Percentiles rank a stretch among this genome's conserved stretches.
Evolutionary conservation across 2,113 vertebrate genomes (phyloP).

Genomic region (Passer domesticus): DNA sequence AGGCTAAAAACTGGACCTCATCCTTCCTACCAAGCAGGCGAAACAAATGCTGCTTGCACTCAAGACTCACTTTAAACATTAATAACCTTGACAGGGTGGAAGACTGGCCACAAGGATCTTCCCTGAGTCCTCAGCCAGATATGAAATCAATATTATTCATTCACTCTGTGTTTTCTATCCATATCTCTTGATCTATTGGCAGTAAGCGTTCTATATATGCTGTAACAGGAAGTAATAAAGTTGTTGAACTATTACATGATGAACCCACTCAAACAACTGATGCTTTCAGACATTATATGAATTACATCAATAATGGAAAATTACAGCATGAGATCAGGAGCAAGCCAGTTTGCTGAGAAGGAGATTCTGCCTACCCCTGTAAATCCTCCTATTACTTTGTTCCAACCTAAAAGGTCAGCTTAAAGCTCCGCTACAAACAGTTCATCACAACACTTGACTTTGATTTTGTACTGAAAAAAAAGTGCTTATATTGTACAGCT

Average conservation of each 20-base stretch:
- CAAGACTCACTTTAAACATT: background rate
- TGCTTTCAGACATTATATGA: background rate
- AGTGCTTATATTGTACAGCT: background rate
- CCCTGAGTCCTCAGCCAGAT: background rate
- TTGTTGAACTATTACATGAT: background rate
- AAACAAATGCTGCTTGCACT: background rate
- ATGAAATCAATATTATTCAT: background rate
- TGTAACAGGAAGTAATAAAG: conserved; percentile 7
- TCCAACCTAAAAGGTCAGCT: background rate
- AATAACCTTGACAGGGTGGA: background rate
- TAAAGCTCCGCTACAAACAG: background rate
- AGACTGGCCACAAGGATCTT: background rate
- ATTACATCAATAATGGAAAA: background rate
- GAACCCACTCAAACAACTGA: background rate
- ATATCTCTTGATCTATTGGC: background rate
- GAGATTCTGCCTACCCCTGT: background rate
- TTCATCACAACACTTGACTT: background rate
- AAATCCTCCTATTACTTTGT: background rate
- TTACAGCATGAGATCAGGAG: background rate
- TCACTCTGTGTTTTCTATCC: background rate
- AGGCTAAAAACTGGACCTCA: background rate
- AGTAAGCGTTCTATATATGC: background rate
- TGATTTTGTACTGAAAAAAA: background rate
- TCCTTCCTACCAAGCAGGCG: background rate
- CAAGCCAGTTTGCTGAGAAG: background rate